A percentile compares a stretch with the other conserved stretches of the same genome.
phyloP scores from a whole-genome alignment of 1,140 invertebrate species.

The Heliothis virescens region DNA sequence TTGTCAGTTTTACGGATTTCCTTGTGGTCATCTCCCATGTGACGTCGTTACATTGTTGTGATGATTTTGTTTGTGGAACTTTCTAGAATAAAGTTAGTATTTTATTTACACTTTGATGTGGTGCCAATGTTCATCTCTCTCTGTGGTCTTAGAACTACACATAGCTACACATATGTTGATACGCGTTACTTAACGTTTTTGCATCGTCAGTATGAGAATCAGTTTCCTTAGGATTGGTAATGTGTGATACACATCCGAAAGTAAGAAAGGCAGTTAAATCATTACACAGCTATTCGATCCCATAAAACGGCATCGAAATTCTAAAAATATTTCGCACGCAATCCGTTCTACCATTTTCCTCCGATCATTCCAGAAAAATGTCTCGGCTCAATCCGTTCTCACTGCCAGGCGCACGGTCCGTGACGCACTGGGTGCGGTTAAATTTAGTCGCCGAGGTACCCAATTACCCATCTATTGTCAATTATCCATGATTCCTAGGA shows the following conservation, averaged over 20 bases:
- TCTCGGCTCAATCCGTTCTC: neutral
- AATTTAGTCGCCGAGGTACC: conserved; percentile 15
- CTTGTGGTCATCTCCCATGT: conserved; percentile 4
- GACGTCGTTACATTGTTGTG: neutral
- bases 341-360: neutral
- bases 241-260: no score
- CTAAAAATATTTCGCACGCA: neutral
- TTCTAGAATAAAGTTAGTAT: no score
- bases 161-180: no score
- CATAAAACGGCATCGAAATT: neutral
- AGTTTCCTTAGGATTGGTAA: no score
- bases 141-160: no score
- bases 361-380: neutral
- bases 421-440: conserved; percentile 13
- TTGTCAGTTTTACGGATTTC: neutral
- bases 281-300: neutral
- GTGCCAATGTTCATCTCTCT: no score
- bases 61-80: neutral
- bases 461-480: conserved; percentile 22
- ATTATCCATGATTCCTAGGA: conserved; percentile 50
- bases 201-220: no score
- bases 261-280: no score
- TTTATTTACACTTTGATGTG: no score
- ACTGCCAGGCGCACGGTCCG: neutral
- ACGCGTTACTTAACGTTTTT: no score